phyloP scores from a whole-genome alignment of 30 jellyfish, hydroid and myxozoan genomes.

The Turritopsis rubra region DNA sequence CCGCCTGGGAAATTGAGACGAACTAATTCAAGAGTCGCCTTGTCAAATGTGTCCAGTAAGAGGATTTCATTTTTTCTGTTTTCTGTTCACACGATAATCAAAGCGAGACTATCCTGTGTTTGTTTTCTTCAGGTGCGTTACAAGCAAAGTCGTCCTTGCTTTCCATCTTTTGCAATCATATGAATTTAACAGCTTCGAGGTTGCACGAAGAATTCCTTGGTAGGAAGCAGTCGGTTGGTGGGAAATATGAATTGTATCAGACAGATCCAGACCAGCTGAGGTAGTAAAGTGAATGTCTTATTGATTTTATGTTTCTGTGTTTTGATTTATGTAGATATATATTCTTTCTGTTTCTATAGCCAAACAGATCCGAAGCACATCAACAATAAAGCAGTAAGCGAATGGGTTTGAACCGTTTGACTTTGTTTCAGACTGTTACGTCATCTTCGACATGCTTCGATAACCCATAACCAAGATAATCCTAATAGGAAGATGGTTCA shows the following conservation, averaged over 20 bases:
- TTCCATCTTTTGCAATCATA: constrained; percentile 64
- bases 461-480: too few species aligned
- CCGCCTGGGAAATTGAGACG: constrained; percentile 22
- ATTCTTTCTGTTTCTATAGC: not conserved
- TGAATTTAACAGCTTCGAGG: constrained; percentile 54
- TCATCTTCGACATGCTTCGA: too few species aligned
- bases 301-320: not conserved
- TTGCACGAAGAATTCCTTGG: constrained; percentile 89
- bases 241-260: constrained; percentile 70
- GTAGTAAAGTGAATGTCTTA: not conserved
- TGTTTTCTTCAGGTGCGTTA: constrained; percentile 35
- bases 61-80: not conserved
- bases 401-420: constrained; percentile 15
- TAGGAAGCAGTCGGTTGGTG: constrained; percentile 63
- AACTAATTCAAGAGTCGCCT: not conserved
- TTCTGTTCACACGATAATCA: not conserved
- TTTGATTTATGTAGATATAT: not conserved
- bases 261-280: constrained; percentile 16
- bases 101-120: too few species aligned
- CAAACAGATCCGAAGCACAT: not conserved
- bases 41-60: constrained; percentile 1
- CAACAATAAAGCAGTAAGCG: constrained; percentile 1
- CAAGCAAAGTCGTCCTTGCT: constrained; percentile 44
- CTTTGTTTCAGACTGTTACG: too few species aligned
- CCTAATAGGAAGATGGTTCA: too few species aligned